Base-by-base conservation (phyloP, 2,113 vertebrate genomes). In the Excalfactoria chinensis region DNA sequence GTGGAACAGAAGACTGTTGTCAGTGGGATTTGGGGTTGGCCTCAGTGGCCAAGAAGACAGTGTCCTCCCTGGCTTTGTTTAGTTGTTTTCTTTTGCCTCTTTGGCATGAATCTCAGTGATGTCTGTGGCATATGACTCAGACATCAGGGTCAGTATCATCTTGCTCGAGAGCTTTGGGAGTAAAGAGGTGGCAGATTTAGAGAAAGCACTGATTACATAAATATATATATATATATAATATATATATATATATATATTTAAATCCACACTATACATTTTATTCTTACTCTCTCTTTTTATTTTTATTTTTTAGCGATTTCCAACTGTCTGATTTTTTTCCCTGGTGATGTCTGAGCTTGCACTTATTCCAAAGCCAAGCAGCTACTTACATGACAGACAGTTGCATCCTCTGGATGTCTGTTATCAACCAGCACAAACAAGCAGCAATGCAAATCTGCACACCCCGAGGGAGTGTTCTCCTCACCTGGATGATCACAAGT, bases 31-130 rank as follows among this genome's bases (percentile, higher is more conserved):
- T 89, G 30, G 15, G 44, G 30, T 80, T 89, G 20, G 55, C 37
- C 46, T 93, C 44, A 70, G 56, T 59, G 81, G 81, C 59, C 17
- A 55, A 71, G 37, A 90, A 95, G 88, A 13, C 49, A 82, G 12
- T 49, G 34, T 13, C 59, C 44, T 74, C 37, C 10, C 9, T 72
- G 8, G 8, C 81, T 88, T 90, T 84, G 25, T 76, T 83, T 43
- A 84, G 37, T 67, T 87, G 37, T 22, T 68, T 90, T 94, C 46
- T 60, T 13, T 92, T 91, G 13, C 59, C 73, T 71, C 71, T 79
- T 80, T 83, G 46, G 7, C 82, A 71, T 51, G 59, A 53, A 84
- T 48, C 41, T 90, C 68, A 83, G 78, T 62, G 41, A 67, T 28
- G 8, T 34, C 63, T 74, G 64, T 74, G 82, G 56, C 21, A 26